These are phyloP conservation scores for Pseudomyrmex dendroicus DNA, from an alignment of 1,140 invertebrate species.

Conservation along the genomic window DNA sequence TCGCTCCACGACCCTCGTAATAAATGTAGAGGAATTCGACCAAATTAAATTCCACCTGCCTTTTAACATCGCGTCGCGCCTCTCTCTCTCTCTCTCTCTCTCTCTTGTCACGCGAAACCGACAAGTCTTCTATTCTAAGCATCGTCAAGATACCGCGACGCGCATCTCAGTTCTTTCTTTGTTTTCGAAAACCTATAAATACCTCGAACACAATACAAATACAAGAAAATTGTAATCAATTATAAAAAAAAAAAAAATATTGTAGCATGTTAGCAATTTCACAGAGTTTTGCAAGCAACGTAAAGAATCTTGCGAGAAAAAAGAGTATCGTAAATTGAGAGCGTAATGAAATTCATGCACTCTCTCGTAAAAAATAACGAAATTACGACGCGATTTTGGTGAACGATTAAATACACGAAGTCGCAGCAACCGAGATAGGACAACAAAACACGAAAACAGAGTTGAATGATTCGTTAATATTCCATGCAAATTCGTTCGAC, in stretches of 20 bases:
- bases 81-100: background rate
- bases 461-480: slow-evolving; percentile 52
- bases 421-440: slow-evolving; percentile 15
- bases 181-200: background rate
- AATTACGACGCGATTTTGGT: slow-evolving; percentile 25
- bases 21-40: slow-evolving; percentile 78
- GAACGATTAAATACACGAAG: slow-evolving; percentile 26
- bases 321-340: background rate
- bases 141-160: slow-evolving; percentile 16
- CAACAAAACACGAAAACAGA: slow-evolving; percentile 12
- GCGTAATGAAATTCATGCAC: background rate
- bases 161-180: background rate
- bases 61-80: slow-evolving; percentile 54
- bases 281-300: background rate
- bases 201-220: background rate
- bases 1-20: slow-evolving; percentile 73
- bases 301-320: background rate
- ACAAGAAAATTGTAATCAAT: background rate
- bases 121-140: slow-evolving; percentile 14
- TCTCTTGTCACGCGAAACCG: background rate
- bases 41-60: slow-evolving; percentile 78
- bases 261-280: no score
- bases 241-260: no score
- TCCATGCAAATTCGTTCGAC: slow-evolving; percentile 42
- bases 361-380: slow-evolving; percentile 12